Percentiles rank a stretch among this genome's conserved stretches.
These are phyloP conservation scores for Colinus virginianus DNA, from an alignment of 2,113 vertebrate species.

Conservation along the genomic window DNA sequence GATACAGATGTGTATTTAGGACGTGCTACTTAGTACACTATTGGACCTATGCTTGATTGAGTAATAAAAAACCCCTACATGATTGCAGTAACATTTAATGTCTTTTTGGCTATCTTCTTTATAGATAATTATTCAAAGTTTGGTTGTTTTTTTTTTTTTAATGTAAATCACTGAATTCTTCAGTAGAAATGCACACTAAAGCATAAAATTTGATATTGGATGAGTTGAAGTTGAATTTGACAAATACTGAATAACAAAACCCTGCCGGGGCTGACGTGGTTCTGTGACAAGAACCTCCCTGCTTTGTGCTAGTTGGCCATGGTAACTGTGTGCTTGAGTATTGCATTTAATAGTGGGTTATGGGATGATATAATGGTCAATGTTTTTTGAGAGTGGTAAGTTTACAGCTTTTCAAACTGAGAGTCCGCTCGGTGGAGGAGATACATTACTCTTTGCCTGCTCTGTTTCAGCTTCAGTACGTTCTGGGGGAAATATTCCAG, in stretches of 20 bases:
- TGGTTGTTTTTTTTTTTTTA: not conserved
- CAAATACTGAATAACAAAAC: not conserved
- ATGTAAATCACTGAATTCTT: not conserved
- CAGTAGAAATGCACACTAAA: not conserved
- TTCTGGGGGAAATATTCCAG: not conserved
- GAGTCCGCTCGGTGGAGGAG: not conserved
- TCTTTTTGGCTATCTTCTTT: not conserved
- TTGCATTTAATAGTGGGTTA: not conserved
- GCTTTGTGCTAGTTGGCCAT: not conserved
- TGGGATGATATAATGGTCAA: not conserved
- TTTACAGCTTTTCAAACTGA: not conserved
- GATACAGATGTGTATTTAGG: not conserved
- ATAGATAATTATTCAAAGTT: rapidly evolving
- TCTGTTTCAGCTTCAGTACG: too few relatives aligned
- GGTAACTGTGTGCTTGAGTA: too few relatives aligned
- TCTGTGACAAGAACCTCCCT: not conserved
- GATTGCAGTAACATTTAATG: not conserved
- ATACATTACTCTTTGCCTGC: too few relatives aligned
- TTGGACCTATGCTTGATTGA: not conserved
- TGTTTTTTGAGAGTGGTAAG: not conserved
- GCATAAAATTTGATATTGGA: not conserved
- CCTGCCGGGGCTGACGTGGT: not conserved
- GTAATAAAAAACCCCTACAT: not conserved
- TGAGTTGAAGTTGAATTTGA: not conserved
- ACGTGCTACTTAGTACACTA: not conserved